Evolutionary conservation across 1,140 invertebrate species (phyloP), one percentile per base, ranked within the genome.

Genomic region (Bombus ignitus): DNA sequence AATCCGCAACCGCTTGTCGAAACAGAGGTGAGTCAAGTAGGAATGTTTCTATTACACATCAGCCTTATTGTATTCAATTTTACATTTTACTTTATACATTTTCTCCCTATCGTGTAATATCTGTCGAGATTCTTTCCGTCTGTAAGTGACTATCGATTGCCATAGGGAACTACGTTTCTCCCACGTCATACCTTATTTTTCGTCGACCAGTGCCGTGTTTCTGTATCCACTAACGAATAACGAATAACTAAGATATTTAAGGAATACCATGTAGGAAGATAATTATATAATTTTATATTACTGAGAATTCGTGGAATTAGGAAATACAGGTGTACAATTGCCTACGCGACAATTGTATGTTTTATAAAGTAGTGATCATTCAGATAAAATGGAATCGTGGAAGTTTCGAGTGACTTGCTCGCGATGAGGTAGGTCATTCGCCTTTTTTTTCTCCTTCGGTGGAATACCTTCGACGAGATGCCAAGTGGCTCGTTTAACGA

Each of bases 381-480:
- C 25, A 32, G 65, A 42, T 37, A 72, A 35, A 8, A 32, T 53
- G 25, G 25, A 62, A 68, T 68, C 78, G 18, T 42, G 25, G 8
- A 85, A 73, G 32, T 72, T 83, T 79, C 66, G 65, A 79, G 70
- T 80, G 65, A 70, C 66, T 78, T 53, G 80, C 71, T 84, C 83
- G 44, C 77, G 81, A 81, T 75, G 86, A 90, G 70, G 70, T 86
- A 75, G 87, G 78, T 88, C 89, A 82, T 90, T 91, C 83, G 68
- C 75, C 87, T 76, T 88, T 85, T 76, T 70, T 85, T 25, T 66
- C 35, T 76, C 35, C 76, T 53, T 78, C 72, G 85, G 75, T 76
- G 77, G 75, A 87, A 90, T 85, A 85, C 44, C 88, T 74, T 86
- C 73, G 77, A 71, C 81, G 13, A 76, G 73, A 76, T 77, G 70